Base-by-base conservation (phyloP, 2,797 vertebrate species). In the Galaxias olidus region DNA sequence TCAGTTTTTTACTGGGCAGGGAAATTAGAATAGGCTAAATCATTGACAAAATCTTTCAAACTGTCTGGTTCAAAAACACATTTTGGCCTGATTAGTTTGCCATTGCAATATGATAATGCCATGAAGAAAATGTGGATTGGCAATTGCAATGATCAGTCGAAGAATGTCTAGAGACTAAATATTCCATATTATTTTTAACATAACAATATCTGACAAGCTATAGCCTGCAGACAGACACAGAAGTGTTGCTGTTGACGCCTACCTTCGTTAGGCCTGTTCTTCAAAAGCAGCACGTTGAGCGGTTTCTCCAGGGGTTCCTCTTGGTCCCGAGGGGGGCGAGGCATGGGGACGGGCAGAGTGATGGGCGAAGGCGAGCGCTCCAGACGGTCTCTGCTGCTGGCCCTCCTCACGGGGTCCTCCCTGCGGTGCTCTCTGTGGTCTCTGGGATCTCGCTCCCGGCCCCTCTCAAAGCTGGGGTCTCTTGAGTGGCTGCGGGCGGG, bases 211-310 rank as follows among this genome's bases (percentile, higher is more conserved):
- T 30, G 30, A 10, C 13, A 10, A 47, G 13, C 45, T 47, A 47
- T 3, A 8, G 45, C 13, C 9, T 10, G 45, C 13, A 46, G 65
- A 42, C 17, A 30, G 4, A 45, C 18, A 18, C n/a, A 9, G 10
- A 0, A 1, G 9, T 9, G 13, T 5, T 11, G 10, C 12, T 49
- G 9, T 14, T 0, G 20, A 19, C 13, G 12, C 78, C 30, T 84
- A 96, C 97, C 97, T 92, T 99, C 97, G n/a, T 87, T 95, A 11
- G 93, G 89, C 45, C 91, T 93, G 86, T 90, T 95, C 86, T 99
- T 99, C 43, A 91, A 90, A 73, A 99, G 89, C 65, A 97, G 86
- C 59, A 99, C 95, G 13, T 82, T 94, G 55, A 96, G 62, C 0
- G 96, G 97, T 74, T 92, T 93, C 52, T 91, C 92, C 57, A 91